Evolutionary conservation across 2,888 invertebrate genomes (phyloP).

Genomic region (Callosobruchus maculatus): DNA sequence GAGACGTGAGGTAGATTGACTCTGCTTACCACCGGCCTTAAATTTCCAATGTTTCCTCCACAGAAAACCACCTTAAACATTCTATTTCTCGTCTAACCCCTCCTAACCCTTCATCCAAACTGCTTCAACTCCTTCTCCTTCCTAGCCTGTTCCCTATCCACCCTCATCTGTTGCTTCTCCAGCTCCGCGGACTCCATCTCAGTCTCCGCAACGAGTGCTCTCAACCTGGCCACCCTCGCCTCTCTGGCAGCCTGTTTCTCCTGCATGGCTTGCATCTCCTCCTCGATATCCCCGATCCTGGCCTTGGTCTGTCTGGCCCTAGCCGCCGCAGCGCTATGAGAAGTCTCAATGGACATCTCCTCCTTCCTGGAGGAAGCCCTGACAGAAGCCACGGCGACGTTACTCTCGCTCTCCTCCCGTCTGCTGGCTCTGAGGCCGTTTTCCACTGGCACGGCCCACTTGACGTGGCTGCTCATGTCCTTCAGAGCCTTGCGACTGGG

Average conservation of each 20-base stretch:
- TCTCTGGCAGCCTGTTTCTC: conserved; percentile 69
- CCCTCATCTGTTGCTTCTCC: conserved; percentile 35
- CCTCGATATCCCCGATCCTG: conserved; percentile 67
- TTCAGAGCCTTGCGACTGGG: conserved; percentile 48
- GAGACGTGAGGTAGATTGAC: no score
- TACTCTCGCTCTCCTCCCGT: conserved; percentile 58
- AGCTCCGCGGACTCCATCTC: conserved; percentile 46
- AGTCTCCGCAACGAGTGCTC: conserved; percentile 64
- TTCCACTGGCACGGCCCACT: conserved; percentile 45
- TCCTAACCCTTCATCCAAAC: neutral
- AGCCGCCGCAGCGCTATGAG: conserved; percentile 51
- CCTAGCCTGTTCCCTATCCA: conserved; percentile 27
- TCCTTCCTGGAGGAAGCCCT: conserved; percentile 14
- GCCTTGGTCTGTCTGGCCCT: conserved; percentile 63
- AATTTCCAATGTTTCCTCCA: neutral
- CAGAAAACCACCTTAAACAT: neutral
- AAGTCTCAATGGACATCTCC: conserved; percentile 7
- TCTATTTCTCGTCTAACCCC: neutral
- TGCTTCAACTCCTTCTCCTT: conserved; percentile 29
- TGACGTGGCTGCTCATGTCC: conserved; percentile 49
- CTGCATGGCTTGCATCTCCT: conserved; percentile 69
- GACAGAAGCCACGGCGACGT: conserved; percentile 24
- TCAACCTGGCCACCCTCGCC: conserved; percentile 65
- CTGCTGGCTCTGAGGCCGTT: conserved; percentile 45
- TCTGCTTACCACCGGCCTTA: no score